Base-by-base conservation (phyloP, 1,140 invertebrate species). In the Penaeus vannamei region DNA sequence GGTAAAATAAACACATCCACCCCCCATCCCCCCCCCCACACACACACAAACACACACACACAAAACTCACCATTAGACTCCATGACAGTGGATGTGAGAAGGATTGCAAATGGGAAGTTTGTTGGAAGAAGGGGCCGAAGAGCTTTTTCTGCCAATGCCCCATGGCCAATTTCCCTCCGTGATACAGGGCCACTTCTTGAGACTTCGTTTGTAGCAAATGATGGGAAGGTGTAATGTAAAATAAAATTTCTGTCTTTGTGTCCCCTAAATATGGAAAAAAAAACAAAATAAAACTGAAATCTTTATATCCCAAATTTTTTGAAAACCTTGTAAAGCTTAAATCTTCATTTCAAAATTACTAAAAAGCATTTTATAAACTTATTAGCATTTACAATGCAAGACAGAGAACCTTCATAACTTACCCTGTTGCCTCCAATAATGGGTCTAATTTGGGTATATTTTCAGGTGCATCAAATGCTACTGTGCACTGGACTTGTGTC, bases 201-300 rank as follows among this genome's bases (percentile, higher is more conserved):
- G 84, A 96, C 96, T 93, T 99, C 98, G 92, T 99, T 99, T 4
- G 97, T 98, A 12, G 99, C 98, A 95, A 97, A 99, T 0, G 97
- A 96, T 22, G 99, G 99, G 94, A 99, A 99, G 94, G 99, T 98
- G 94, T 99, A 99, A 94, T 99, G 98, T 0, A 99, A 94, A 94
- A 99, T 98, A 93, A 99, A 99, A 93, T 98, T 99, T 93, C 99
- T 99, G 92, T 98, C 97, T 93, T 98, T 98, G 59, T 98, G 92
- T 59, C 97, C 98, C 91, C 97, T 98, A 93, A 84, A 94, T 94
- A 79, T 92, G n/a, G 91, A 64, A 90, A 79, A 90, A 42, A 93
- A 92, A 46, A 80, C 3, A 23, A 61, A 29, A 36, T 3, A 62
- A 61, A 82, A 46, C n/a, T 84, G 12, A 60, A 46, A 3, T 23